These are phyloP conservation scores for Gambusia yucatana DNA, from an alignment of 2,797 vertebrate species.

Conservation along the genomic window DNA sequence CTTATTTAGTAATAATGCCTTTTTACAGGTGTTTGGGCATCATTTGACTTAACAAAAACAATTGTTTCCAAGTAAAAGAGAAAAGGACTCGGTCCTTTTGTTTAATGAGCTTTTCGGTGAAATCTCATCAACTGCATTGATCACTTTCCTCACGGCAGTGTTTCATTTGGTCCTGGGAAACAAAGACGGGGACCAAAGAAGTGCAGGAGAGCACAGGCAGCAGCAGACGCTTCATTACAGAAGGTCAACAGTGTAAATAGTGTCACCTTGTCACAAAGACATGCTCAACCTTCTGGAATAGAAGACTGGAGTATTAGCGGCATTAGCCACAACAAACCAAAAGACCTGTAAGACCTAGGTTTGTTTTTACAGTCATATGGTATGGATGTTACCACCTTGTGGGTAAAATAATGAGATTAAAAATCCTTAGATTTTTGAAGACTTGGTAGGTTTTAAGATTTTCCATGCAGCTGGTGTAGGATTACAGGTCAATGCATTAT, in stretches of 20 bases:
- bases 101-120: conserved; percentile 11
- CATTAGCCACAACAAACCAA: conserved; percentile 21
- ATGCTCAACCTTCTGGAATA: conserved; percentile 44
- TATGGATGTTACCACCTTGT: background rate
- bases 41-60: background rate
- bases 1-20: background rate
- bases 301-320: conserved; percentile 34
- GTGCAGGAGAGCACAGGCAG: conserved; percentile 14
- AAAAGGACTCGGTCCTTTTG: background rate
- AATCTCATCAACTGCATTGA: conserved; percentile 8
- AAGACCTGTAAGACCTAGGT: background rate
- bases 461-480: background rate
- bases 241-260: conserved; percentile 27
- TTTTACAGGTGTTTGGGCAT: background rate
- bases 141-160: conserved; percentile 1
- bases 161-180: conserved; percentile 27
- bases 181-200: conserved; percentile 13
- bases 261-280: conserved; percentile 36
- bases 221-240: conserved; percentile 39
- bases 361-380: background rate
- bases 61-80: background rate
- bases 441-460: background rate
- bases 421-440: background rate
- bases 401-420: background rate
- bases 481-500: background rate